These are phyloP conservation scores for Nymphalis c-album DNA, from an alignment of 2,888 invertebrate species.

Conservation along the genomic window DNA sequence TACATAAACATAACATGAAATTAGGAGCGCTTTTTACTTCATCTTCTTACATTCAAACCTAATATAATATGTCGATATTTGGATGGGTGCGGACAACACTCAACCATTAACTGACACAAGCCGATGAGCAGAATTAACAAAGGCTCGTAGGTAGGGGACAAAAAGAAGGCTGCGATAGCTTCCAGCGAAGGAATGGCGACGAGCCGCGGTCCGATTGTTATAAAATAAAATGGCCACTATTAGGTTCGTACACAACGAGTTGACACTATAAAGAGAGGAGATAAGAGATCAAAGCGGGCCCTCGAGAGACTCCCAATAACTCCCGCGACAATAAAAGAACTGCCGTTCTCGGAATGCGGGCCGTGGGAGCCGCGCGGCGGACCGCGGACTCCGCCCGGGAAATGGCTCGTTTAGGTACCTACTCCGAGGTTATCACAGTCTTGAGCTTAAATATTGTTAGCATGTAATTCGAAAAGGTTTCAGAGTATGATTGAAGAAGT, in stretches of 20 bases:
- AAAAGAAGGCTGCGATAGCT: slow-evolving; percentile 12
- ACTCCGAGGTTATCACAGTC: not conserved
- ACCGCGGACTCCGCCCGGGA: slow-evolving; percentile 1
- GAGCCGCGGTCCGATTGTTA: slow-evolving; percentile 33
- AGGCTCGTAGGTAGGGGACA: slow-evolving; percentile 22
- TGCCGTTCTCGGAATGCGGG: slow-evolving; percentile 46
- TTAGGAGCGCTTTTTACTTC: no score
- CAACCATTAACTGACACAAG: slow-evolving; percentile 1
- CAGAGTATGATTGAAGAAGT: no score
- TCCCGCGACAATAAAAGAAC: slow-evolving; percentile 44
- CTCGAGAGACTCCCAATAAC: slow-evolving; percentile 35
- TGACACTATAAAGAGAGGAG: slow-evolving; percentile 45
- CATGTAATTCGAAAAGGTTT: no score
- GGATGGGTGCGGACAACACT: not conserved
- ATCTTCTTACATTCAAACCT: no score
- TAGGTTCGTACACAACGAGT: slow-evolving; percentile 43
- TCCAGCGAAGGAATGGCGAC: slow-evolving; percentile 30
- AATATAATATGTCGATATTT: no score
- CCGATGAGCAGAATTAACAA: slow-evolving; percentile 9
- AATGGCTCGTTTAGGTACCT: not conserved
- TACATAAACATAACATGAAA: no score
- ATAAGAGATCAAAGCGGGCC: slow-evolving; percentile 44
- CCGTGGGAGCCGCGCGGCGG: slow-evolving; percentile 43
- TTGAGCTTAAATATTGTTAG: not conserved
- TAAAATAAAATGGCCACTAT: slow-evolving; percentile 42